phyloP scores from a whole-genome alignment of 37 sponge, comb jelly and placozoan species.

The Cladorhizidae sp. region DNA sequence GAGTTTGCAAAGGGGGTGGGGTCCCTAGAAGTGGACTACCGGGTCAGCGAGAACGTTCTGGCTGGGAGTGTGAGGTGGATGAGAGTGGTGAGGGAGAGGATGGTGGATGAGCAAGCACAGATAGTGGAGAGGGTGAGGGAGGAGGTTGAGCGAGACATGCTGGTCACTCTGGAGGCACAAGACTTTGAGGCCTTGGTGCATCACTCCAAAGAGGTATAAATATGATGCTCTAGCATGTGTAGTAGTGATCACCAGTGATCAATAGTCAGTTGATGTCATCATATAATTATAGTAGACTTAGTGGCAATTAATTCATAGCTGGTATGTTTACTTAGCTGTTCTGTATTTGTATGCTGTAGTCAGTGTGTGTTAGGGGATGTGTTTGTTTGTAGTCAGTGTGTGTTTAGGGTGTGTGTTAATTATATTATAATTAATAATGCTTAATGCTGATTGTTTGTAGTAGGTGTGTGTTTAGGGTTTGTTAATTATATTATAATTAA shows the following conservation, averaged over 20 bases:
- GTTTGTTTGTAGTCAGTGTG: no score
- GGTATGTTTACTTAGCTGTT: no score
- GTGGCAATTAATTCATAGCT: no score
- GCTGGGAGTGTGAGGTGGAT: constrained; percentile 61
- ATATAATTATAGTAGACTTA: no score
- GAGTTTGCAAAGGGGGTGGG: constrained; percentile 27
- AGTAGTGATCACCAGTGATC: not conserved
- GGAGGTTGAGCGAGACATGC: constrained; percentile 22
- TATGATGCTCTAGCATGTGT: not conserved
- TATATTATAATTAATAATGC: no score
- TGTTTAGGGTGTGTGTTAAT: no score
- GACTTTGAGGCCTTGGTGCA: constrained; percentile 49
- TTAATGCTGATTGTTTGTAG: no score
- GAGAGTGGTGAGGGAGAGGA: constrained; percentile 39
- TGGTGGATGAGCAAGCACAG: constrained; percentile 52
- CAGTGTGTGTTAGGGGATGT: no score
- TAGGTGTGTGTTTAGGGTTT: no score
- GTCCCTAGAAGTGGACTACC: constrained; percentile 38
- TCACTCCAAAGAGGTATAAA: constrained; percentile 21
- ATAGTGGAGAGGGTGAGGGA: constrained; percentile 14
- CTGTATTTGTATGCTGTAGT: no score
- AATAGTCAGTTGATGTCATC: no score
- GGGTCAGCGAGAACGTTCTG: not conserved
- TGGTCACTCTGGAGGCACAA: constrained; percentile 39
- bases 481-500: no score